Conservation (phyloP, 2,888 invertebrate species). For the Campaea margaritaria region DNA sequence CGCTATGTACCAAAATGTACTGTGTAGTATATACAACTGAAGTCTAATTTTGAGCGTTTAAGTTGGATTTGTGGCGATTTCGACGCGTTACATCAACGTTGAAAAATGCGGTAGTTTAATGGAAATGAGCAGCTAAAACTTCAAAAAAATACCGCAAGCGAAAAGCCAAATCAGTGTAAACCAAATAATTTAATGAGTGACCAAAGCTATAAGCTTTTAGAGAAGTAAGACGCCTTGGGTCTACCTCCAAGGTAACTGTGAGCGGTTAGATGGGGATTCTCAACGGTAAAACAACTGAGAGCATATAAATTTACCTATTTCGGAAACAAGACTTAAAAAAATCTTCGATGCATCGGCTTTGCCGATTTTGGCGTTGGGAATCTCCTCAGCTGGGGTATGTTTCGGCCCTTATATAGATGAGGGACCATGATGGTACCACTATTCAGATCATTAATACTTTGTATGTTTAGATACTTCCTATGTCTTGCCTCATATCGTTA, state of each 20-base stretch:
- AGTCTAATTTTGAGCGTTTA: too few species aligned
- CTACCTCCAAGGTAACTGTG: constrained; percentile 28
- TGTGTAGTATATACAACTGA: too few species aligned
- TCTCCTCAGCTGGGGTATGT: not conserved
- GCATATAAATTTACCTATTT: too few species aligned
- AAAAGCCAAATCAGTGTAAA: constrained; percentile 64
- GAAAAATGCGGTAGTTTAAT: constrained; percentile 15
- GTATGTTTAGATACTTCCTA: constrained; percentile 15
- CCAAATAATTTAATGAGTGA: constrained; percentile 63
- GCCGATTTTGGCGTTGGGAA: too few species aligned
- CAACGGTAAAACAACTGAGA: too few species aligned
- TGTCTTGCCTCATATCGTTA: too few species aligned
- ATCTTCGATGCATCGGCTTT: too few species aligned
- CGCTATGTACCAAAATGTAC: too few species aligned
- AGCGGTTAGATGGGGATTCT: not conserved
- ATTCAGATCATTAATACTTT: constrained; percentile 34
- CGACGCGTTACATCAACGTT: not conserved
- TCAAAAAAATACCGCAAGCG: constrained; percentile 1
- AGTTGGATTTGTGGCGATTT: too few species aligned
- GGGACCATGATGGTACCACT: constrained; percentile 38
- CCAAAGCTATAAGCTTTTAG: constrained; percentile 82
- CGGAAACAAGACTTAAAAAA: too few species aligned
- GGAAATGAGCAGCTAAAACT: constrained; percentile 5
- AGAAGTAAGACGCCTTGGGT: constrained; percentile 50
- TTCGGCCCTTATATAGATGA: constrained; percentile 3